phyloP scores from a whole-genome alignment of 2,797 vertebrate genomes.

The Tangara arthus region DNA sequence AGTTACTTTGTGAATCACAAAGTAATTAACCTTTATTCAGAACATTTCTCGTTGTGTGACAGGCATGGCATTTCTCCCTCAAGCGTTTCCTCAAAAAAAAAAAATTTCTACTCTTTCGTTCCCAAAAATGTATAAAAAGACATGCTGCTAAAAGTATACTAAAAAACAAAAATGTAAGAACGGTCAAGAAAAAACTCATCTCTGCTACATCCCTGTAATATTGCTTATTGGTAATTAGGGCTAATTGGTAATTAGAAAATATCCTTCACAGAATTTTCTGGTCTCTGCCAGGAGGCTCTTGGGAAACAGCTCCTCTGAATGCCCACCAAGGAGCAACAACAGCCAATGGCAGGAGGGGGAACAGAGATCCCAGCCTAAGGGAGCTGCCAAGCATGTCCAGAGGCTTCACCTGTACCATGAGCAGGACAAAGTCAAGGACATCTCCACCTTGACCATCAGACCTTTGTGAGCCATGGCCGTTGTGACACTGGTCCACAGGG shows the following conservation, averaged over 20 bases:
- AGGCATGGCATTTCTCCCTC: constrained; percentile 11
- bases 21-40: constrained; percentile 62
- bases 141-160: not conserved
- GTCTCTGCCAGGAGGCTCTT: not conserved
- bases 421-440: not conserved
- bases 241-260: not conserved
- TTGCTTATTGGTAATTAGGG: not conserved
- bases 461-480: fast-evolving
- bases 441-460: not conserved
- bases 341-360: not conserved
- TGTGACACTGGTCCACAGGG: fast-evolving
- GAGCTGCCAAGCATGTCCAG: not conserved
- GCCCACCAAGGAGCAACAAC: not conserved
- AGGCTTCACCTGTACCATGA: not conserved
- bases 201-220: not conserved
- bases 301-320: not conserved
- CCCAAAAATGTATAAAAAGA: not conserved
- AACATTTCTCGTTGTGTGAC: constrained; percentile 43
- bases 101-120: not conserved
- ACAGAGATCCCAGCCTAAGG: not conserved
- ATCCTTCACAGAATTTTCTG: fast-evolving
- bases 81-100: not conserved
- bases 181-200: not conserved
- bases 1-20: constrained; percentile 33
- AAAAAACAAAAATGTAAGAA: not conserved